Evolutionary conservation across 2,113 vertebrate species (phyloP).

Genomic region (Eubucco bourcierii): DNA sequence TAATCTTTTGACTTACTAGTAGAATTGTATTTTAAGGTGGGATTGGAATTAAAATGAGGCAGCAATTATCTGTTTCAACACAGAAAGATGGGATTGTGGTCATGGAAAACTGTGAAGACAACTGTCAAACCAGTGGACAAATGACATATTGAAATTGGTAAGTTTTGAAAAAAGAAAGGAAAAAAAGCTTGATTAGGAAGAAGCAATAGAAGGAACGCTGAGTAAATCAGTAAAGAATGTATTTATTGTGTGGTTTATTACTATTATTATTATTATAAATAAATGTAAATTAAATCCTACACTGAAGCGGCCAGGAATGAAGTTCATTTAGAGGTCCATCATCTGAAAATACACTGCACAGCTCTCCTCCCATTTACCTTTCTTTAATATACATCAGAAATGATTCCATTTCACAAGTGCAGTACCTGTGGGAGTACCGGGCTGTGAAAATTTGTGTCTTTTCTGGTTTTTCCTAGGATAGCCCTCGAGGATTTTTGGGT

Average conservation of each 20-base stretch:
- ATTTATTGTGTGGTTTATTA: not conserved
- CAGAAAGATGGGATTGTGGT: not conserved
- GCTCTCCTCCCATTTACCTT: not conserved
- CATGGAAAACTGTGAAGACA: slow-evolving; percentile 10
- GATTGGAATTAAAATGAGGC: not conserved
- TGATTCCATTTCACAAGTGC: not conserved
- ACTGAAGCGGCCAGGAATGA: not conserved
- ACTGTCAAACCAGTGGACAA: not conserved
- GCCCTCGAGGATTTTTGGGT: not conserved
- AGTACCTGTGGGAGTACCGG: not conserved
- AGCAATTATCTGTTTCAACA: not conserved
- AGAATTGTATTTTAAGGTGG: not conserved
- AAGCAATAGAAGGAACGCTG: not conserved
- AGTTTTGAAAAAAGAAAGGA: not conserved
- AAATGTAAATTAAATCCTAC: not conserved
- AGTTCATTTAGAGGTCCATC: not conserved
- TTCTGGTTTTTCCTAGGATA: not conserved
- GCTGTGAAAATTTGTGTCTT: not conserved
- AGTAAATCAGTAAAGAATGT: not conserved
- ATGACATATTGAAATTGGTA: not conserved
- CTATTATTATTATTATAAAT: not conserved
- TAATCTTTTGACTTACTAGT: not conserved
- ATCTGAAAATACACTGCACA: not conserved
- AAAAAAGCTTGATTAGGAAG: not conserved
- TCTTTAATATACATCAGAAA: not conserved